Base-by-base conservation (phyloP, 2,113 vertebrate genomes). In the Semnornis frantzii region DNA sequence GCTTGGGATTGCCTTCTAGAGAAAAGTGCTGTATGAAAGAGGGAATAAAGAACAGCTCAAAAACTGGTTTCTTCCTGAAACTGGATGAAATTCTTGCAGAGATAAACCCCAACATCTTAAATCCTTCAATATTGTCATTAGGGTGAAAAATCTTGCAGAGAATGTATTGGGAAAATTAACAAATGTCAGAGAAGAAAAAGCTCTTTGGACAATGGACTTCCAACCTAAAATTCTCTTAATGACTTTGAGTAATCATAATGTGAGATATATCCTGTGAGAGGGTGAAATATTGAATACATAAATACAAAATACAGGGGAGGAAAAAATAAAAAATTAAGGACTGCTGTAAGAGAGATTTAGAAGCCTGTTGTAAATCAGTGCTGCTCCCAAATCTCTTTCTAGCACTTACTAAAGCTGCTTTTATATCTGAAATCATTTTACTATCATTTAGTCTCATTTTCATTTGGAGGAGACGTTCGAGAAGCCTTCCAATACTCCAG, bases 61-160 rank as follows among this genome's bases (percentile, higher is more conserved):
- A 55, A 10, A 82, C 66, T 65, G 15, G 62, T 76, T 85, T 58
- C 44, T 39, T n/a, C n/a, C 10, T 5, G 5, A 78, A 87, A 65
- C 54, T 12, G 84, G 80, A 80, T 20, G 17, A 12, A 59, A 59
- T 83, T 46, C 44, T 46, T 46, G 44, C 44, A 46, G 44, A 46
- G 44, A 17, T 46, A 44, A 19, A 9, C 55, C 18, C 18, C 3
- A 71, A 30, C 0, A 0, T 68, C 37, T 64, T 59, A 74, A 65
- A 80, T 31, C 70, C 46, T 71, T 86, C 27, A 59, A 11, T 81
- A 74, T 86, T 93, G 86, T 71, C 28, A 71, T 44, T 64, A 64
- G 60, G 12, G 12, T 81, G 34, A 93, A 90, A 74, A 66, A 83
- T 77, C 54, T 71, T 25, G n/a, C 8, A 59, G 34, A 66, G 17